Evolutionary conservation across 2,888 invertebrate genomes (phyloP).

Genomic region (Sinodicranocentrus sp.): DNA sequence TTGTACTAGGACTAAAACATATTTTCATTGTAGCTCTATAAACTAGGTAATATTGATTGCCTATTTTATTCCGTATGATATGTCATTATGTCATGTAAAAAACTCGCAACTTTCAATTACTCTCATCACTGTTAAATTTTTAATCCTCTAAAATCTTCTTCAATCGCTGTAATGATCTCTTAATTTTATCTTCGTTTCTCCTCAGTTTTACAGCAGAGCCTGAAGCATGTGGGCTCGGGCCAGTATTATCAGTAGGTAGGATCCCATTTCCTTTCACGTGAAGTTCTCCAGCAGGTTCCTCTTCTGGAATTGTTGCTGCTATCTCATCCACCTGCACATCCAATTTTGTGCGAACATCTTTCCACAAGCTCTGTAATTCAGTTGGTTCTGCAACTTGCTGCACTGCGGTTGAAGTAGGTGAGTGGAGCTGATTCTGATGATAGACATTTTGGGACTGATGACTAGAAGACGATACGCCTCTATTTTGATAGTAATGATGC

Average conservation of each 20-base stretch:
- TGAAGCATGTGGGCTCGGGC: background rate
- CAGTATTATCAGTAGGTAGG: background rate
- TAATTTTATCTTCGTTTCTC: slow-evolving; percentile 64
- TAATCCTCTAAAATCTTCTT: slow-evolving; percentile 71
- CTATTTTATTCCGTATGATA: no score
- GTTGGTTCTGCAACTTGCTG: background rate
- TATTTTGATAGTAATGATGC: slow-evolving; percentile 38
- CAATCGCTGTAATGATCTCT: slow-evolving; percentile 67
- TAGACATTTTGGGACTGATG: slow-evolving; percentile 4
- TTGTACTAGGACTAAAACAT: no score
- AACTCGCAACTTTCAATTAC: no score
- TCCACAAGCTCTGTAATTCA: slow-evolving; percentile 70
- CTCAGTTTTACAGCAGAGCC: slow-evolving; percentile 19
- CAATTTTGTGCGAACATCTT: slow-evolving; percentile 68
- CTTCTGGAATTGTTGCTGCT: slow-evolving; percentile 23
- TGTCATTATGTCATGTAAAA: no score
- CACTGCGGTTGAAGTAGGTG: slow-evolving; percentile 23
- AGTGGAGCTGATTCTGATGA: slow-evolving; percentile 7
- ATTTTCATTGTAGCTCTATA: no score
- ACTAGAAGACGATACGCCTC: slow-evolving; percentile 49
- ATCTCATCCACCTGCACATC: slow-evolving; percentile 63
- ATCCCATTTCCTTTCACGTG: slow-evolving; percentile 63
- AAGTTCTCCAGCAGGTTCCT: slow-evolving; percentile 11
- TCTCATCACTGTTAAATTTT: no score
- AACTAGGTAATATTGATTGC: no score